phyloP scores from a whole-genome alignment of 2,797 vertebrate species.

The Paratrypauchen microcephalus region DNA sequence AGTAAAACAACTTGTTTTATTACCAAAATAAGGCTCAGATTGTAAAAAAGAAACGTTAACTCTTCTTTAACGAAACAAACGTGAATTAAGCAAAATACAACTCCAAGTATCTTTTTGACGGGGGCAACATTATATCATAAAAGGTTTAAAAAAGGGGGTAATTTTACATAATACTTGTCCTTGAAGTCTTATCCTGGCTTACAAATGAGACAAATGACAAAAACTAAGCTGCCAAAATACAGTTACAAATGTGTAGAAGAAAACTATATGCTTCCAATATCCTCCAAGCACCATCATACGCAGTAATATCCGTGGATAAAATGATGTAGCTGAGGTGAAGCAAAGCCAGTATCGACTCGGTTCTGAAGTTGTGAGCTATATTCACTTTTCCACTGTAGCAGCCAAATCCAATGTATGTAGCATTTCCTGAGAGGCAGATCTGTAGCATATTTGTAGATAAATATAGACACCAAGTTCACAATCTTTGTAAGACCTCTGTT shows the following conservation, averaged over 20 bases:
- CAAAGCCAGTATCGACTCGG: constrained; percentile 16
- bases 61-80: too few species aligned
- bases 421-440: constrained; percentile 1
- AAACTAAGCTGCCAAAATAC: constrained; percentile 42
- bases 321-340: constrained; percentile 47
- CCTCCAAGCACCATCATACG: constrained; percentile 24
- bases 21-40: too few species aligned
- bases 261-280: constrained; percentile 29
- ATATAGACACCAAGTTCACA: constrained; percentile 1
- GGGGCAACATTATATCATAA: too few species aligned
- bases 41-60: too few species aligned
- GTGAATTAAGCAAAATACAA: too few species aligned
- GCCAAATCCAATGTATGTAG: constrained; percentile 6
- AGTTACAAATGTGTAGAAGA: constrained; percentile 25
- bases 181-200: too few species aligned
- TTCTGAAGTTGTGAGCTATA: constrained; percentile 32
- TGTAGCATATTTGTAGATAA: constrained; percentile 4
- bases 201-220: background rate
- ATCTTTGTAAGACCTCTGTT: constrained; percentile 3
- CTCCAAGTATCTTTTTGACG: too few species aligned
- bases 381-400: constrained; percentile 23
- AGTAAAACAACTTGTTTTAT: too few species aligned
- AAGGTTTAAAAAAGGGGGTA: too few species aligned
- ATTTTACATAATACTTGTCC: too few species aligned
- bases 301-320: constrained; percentile 36